Evolutionary conservation across 2,113 vertebrate genomes (phyloP).

Genomic region (Actinemys pallida): DNA sequence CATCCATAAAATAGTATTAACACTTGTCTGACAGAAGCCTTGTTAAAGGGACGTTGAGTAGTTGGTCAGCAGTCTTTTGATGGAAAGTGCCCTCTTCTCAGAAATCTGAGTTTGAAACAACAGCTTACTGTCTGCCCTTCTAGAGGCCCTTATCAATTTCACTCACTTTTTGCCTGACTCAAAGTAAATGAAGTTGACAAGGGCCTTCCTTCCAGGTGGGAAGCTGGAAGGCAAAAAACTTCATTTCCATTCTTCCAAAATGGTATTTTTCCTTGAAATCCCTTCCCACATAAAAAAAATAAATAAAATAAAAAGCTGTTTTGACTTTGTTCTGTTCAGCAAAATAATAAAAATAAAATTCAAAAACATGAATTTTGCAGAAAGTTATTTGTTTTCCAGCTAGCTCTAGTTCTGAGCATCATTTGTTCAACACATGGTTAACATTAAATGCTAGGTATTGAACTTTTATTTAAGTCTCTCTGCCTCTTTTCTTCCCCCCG

Average conservation of each 20-base stretch:
- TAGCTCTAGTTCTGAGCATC: background rate
- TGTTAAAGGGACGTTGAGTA: background rate
- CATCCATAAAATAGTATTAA: background rate
- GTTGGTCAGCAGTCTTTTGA: background rate
- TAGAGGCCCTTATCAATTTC: background rate
- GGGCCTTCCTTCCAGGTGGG: background rate
- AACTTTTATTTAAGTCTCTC: background rate
- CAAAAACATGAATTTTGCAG: background rate
- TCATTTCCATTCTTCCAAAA: background rate
- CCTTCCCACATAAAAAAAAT: too few relatives aligned
- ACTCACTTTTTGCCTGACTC: background rate
- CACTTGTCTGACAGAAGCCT: background rate
- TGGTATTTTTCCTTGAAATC: background rate
- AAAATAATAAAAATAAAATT: background rate
- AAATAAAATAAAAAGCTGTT: background rate
- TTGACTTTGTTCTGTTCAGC: background rate
- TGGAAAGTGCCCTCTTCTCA: background rate
- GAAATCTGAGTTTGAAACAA: background rate
- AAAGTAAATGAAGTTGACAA: background rate
- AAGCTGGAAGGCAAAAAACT: background rate
- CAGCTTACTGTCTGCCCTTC: background rate
- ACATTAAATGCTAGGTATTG: background rate
- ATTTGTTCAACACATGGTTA: background rate
- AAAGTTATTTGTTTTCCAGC: background rate
- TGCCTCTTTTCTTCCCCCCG: background rate